Evolutionary conservation across 1,140 invertebrate genomes (phyloP), one percentile per base, ranked within the genome.

Genomic region (Melitaea cinxia): DNA sequence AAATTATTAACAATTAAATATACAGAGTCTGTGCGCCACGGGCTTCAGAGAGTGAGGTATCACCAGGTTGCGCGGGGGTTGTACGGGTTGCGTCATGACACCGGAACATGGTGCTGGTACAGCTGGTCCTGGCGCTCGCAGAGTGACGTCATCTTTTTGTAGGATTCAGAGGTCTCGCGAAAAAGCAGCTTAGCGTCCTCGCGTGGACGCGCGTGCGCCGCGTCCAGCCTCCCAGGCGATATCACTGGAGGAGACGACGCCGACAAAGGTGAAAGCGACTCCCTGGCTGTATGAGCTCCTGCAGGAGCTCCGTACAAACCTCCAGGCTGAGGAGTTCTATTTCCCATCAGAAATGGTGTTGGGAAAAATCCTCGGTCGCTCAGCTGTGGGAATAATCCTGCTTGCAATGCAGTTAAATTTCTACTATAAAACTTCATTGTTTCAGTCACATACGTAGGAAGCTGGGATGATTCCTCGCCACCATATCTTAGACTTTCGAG

Each of bases 61-160:
- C 81, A 87, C 85, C 86, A 90, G 19, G 80, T 70, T 61, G 83
- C 68, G 78, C 83, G 88, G 23, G 77, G 68, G 60, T 65, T 68
- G 76, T 69, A 71, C 24, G 78, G 78, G 71, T 69, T 64, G 69
- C 91, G 90, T 91, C 90, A 92, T 87, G 90, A 92, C 65, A 92
- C 91, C 23, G 91, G 91, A 5, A 92, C 91, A 73, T 92, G 91
- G 77, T 92, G 91, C 81, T 92, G 88, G 76, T 92, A 92, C 15
- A 92, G 70, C 70, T 92, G 91, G 63, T 92, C 91, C 76, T 91
- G 90, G 4, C 90, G 90, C 70, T 92, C 91, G 64, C 91, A 92
- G 10, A 92, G 80, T 0, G 90, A 91, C 4, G 91, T 92, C 91
- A 92, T 92, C 64, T 90, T 92, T 75, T 91, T 92, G 75, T 89